These are phyloP conservation scores for Microtus obscurus DNA, from an alignment of 2,797 vertebrate genomes.

Conservation along the genomic window DNA sequence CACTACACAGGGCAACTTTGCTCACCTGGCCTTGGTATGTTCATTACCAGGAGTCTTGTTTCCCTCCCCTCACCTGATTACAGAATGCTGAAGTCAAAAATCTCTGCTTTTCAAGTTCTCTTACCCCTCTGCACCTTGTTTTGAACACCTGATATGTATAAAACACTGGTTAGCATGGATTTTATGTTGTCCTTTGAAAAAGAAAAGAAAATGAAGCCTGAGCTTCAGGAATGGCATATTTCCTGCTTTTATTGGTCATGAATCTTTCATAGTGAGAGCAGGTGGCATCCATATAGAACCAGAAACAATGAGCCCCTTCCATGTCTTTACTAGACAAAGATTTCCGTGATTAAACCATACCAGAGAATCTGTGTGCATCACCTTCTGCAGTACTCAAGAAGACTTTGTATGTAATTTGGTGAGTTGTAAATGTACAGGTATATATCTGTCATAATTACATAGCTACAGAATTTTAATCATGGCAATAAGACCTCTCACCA, in stretches of 20 bases:
- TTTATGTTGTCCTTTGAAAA: conserved; percentile 65
- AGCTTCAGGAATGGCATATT: too few relatives aligned
- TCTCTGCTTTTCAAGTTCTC: conserved; percentile 36
- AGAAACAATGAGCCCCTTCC: background rate
- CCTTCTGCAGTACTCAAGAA: accelerated
- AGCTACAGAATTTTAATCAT: background rate
- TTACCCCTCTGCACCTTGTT: background rate
- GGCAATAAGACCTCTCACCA: background rate
- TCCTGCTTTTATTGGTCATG: too few relatives aligned
- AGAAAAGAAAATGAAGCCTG: conserved; percentile 67
- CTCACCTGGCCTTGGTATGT: background rate
- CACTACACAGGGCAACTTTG: background rate
- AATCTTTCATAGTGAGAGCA: conserved; percentile 58
- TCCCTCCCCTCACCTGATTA: conserved; percentile 50
- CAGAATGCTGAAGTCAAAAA: conserved; percentile 19
- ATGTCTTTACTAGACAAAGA: background rate
- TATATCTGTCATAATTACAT: background rate
- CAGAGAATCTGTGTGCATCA: background rate
- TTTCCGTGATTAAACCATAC: background rate
- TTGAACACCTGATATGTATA: conserved; percentile 77
- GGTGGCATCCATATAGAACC: conserved; percentile 39
- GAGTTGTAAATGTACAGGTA: background rate
- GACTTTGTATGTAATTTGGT: background rate
- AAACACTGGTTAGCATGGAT: conserved; percentile 58
- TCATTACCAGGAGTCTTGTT: conserved; percentile 43